Evolutionary conservation across 2,113 vertebrate genomes (phyloP), one percentile per base, ranked within the genome.

Genomic region (Siniperca chuatsi): DNA sequence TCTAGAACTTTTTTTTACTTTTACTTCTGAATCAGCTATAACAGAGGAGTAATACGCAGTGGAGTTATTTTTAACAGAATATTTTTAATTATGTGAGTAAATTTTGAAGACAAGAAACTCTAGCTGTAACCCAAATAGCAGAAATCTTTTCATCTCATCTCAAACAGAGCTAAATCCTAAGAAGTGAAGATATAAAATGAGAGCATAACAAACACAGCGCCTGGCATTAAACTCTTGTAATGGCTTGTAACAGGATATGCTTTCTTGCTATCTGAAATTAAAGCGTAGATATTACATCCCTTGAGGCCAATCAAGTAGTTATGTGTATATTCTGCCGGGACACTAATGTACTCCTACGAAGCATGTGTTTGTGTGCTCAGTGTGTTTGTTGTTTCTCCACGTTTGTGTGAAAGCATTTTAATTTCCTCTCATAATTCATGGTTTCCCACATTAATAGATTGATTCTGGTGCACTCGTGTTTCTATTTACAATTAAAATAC

Each of bases 171-270:
- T 85, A 72, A 85, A 87, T 75, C 86, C 69, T 75, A 52, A 84
- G 67, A 79, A 73, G 65, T 55, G 79, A 71, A 66, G 58, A 33
- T 69, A 67, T 74, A 79, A 89, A 89, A 73, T 79, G 75, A 69
- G 78, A 87, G 87, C 88, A 83, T 84, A 79, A 90, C 87, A 90
- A 92, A 90, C 85, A 87, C 73, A 16, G 78, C 12, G 86, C 54
- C 82, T 85, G 82, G 79, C 83, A 74, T 88, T 94, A 89, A 91
- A 87, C 71, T 76, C 89, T 79, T 90, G 90, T 94, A 94, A 91
- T 93, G 89, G 90, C 84, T 89, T 92, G 93, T 94, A 93, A 92
- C 87, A 82, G 87, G 90, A 92, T 90, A 92, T 88, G 89, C 90
- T 94, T 76, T 85, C 90, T 92, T 88, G 88, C 83, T 75, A 90